Base-by-base conservation (phyloP, 1,140 invertebrate genomes). In the Metaphire vulgaris region DNA sequence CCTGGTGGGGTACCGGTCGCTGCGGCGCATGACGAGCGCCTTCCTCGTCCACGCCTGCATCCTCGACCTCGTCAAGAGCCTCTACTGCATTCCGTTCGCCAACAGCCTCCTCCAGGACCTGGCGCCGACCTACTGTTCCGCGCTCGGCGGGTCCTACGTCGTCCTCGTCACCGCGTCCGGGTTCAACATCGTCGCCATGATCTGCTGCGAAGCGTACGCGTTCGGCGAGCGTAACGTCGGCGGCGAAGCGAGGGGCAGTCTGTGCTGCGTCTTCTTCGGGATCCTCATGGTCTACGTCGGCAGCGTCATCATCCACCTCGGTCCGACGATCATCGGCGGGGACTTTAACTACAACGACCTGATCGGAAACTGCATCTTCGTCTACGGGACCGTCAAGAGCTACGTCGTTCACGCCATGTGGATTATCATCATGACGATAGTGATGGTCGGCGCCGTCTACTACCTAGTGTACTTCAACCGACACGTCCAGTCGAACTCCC, bases 161-260 rank as follows among this genome's bases (percentile, higher is more conserved):
- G 78, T 86, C 32, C 79, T 85, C 1, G 79, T 85, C 28, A 86
- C 84, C 1, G 83, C 83, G 28, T 84, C 82, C 15, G 80, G 84
- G 26, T 85, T 85, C 80, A 86, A 86, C 74, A 81, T 86, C 79
- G 80, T 86, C n/a, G 85, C 85, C 16, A 85, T 85, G 83, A 81
- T 85, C 1, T 85, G 83, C 65, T 81, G 84, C 0, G 85, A 86
- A 72, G 85, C 85, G 1, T 86, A 86, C 79, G 84, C 82, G n/a
- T 86, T 86, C 74, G 82, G 83, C 28, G 84, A 85, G 74, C 79
- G 80, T 64, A 84, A 84, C 72, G 81, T 86, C 21, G 83, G 84
- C 16, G 83, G 81, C 1, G 81, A 82, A 77, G 79, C 81, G 0
- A 79, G 79, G 30, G 83, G 83, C 56, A 85, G 83, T 21, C 65